Evolutionary conservation across 1,140 invertebrate species (phyloP).

Genomic region (Saccostrea glomerata): DNA sequence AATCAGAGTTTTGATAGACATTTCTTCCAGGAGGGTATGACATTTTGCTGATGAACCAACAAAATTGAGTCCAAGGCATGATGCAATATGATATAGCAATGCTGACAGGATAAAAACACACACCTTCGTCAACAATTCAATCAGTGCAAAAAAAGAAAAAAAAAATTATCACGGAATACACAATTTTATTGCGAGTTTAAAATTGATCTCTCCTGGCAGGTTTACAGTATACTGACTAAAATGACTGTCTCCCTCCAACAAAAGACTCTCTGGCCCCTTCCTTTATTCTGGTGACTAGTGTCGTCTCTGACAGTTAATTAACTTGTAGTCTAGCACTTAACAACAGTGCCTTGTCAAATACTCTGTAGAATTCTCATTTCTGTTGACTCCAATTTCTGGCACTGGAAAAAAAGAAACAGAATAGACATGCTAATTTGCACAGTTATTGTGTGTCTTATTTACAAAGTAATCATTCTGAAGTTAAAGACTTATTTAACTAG

Average conservation of each 20-base stretch:
- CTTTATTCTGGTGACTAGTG: neutral
- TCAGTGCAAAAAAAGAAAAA: neutral
- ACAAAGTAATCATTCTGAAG: constrained; percentile 30
- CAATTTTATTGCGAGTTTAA: neutral
- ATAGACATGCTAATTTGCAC: constrained; percentile 32
- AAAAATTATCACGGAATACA: neutral
- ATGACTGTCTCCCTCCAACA: constrained; percentile 26
- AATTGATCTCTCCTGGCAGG: neutral
- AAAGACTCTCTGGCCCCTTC: neutral
- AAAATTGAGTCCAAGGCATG: neutral
- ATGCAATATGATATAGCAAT: neutral
- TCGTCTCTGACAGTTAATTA: constrained; percentile 15
- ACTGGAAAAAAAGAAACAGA: constrained; percentile 13
- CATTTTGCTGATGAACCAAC: neutral
- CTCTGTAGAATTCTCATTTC: constrained; percentile 13
- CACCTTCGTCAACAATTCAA: neutral
- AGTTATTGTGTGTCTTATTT: constrained; percentile 1
- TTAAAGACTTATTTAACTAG: constrained; percentile 33
- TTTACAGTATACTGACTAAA: neutral
- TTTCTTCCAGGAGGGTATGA: constrained; percentile 28
- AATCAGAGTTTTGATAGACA: neutral
- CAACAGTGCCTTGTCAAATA: neutral
- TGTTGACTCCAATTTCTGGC: constrained; percentile 27
- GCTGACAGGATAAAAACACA: neutral
- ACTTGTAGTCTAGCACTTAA: constrained; percentile 23